Conservation (phyloP, 64 coral and sea anemone species). For the Acropora yongei region DNA sequence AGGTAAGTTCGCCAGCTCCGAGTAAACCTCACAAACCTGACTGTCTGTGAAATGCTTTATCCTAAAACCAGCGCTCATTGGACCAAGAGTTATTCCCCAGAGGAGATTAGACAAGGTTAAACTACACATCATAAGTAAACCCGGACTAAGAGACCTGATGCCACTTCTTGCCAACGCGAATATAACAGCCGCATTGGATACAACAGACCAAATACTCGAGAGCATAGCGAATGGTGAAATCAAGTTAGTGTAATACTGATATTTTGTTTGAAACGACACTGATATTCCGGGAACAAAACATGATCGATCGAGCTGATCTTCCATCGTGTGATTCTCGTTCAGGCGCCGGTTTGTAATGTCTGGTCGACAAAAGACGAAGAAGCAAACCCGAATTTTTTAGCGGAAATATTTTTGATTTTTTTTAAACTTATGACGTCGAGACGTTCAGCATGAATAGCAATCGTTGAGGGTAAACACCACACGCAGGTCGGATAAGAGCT, state of each 20-base stretch:
- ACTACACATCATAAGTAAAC: background rate
- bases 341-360: too few species aligned
- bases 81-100: background rate
- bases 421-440: too few species aligned
- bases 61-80: background rate
- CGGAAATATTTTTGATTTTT: too few species aligned
- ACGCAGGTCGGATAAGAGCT: too few species aligned
- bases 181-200: background rate
- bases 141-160: background rate
- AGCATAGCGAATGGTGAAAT: background rate
- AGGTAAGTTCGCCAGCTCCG: background rate
- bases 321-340: background rate
- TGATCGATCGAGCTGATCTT: background rate
- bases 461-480: too few species aligned
- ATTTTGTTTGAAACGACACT: too few species aligned
- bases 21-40: constrained; percentile 4
- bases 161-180: background rate
- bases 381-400: too few species aligned
- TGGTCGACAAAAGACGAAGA: too few species aligned
- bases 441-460: too few species aligned
- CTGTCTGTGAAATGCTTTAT: background rate
- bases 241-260: background rate
- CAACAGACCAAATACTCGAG: background rate
- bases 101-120: background rate
- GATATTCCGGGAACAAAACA: background rate